A percentile compares a stretch with the other conserved stretches of the same genome.
phyloP scores from a whole-genome alignment of 2,113 vertebrate species.

The Coracopsis vasa region DNA sequence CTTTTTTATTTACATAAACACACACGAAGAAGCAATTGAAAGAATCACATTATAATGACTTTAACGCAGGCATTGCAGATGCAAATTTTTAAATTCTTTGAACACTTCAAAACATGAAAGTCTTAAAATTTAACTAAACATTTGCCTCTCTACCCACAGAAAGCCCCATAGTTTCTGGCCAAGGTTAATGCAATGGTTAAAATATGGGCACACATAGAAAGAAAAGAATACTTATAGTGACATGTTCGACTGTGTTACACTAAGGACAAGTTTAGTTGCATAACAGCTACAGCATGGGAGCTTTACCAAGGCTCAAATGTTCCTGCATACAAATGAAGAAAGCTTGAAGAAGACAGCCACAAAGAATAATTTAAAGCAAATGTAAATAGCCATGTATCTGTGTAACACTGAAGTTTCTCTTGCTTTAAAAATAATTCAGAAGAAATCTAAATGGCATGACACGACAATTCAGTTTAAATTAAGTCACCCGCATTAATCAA shows the following conservation, averaged over 20 bases:
- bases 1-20: not conserved
- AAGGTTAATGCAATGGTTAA: not conserved
- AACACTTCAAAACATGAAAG: not conserved
- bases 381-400: not conserved
- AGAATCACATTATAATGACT: not conserved
- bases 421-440: not conserved
- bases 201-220: not conserved
- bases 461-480: not conserved
- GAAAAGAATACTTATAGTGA: not conserved
- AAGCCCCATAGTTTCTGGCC: not conserved
- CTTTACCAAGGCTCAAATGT: not conserved
- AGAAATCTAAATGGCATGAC: not conserved
- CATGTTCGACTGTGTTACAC: not conserved
- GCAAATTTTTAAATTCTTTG: not conserved
- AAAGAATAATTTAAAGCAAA: not conserved
- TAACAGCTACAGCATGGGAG: not conserved
- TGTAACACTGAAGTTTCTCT: not conserved
- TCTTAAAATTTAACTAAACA: not conserved
- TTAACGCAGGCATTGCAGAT: not conserved
- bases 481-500: not conserved
- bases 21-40: not conserved
- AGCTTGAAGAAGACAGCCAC: not conserved
- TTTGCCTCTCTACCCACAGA: not conserved
- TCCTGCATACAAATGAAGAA: not conserved
- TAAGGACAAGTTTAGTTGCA: not conserved